These are phyloP conservation scores for Drosophila bunnanda DNA, from an alignment of 2,888 invertebrate species.

Conservation along the genomic window DNA sequence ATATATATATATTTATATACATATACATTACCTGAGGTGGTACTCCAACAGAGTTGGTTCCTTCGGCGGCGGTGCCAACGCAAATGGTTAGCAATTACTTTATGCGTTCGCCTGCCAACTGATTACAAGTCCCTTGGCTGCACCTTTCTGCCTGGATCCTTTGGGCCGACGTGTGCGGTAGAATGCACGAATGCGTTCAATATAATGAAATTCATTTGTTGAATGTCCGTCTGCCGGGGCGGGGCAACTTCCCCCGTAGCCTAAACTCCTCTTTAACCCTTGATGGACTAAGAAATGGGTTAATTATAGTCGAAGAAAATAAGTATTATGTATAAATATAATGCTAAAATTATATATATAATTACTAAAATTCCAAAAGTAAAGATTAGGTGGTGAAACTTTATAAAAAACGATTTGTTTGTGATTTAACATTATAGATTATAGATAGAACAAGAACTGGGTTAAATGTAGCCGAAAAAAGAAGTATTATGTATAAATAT, in stretches of 20 bases:
- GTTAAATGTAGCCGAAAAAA: not conserved
- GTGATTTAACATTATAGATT: too few species aligned
- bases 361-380: too few species aligned
- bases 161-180: conserved; percentile 69
- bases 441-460: too few species aligned
- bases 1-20: conserved; percentile 4
- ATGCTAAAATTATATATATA: too few species aligned
- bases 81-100: conserved; percentile 79
- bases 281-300: not conserved
- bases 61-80: conserved; percentile 69
- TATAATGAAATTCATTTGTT: conserved; percentile 78
- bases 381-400: too few species aligned
- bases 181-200: conserved; percentile 78
- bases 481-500: not conserved
- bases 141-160: conserved; percentile 52
- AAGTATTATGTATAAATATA: not conserved
- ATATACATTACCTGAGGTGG: not conserved
- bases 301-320: not conserved
- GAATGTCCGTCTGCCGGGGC: conserved; percentile 43
- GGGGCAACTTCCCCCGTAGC: conserved; percentile 22
- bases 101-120: conserved; percentile 78
- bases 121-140: conserved; percentile 74
- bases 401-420: too few species aligned
- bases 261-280: conserved; percentile 14
- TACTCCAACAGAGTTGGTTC: conserved; percentile 27